Evolutionary conservation across 2,113 vertebrate species (phyloP).

Genomic region (Ardeotis arabs): DNA sequence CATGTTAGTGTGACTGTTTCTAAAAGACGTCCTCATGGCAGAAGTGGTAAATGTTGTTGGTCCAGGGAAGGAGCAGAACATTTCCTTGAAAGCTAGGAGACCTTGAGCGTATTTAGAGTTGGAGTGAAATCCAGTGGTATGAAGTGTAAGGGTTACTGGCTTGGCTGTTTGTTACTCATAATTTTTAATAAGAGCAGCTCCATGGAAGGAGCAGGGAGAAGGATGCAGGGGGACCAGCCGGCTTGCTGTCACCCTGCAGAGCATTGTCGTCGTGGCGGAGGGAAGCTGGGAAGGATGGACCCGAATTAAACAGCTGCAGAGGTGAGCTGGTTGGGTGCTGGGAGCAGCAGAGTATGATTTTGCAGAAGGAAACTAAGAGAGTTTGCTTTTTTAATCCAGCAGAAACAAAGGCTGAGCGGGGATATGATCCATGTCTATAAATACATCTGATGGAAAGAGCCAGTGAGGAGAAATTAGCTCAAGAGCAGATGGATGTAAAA

Average conservation of each 20-base stretch:
- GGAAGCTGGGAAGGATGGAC: neutral
- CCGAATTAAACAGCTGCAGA: neutral
- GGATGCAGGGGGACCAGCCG: neutral
- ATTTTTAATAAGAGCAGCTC: neutral
- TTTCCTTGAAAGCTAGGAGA: neutral
- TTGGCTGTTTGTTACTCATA: neutral
- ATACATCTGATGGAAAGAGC: neutral
- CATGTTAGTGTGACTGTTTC: neutral
- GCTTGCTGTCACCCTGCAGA: neutral
- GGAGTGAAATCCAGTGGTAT: neutral
- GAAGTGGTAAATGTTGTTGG: neutral
- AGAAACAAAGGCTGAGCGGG: neutral
- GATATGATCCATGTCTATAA: neutral
- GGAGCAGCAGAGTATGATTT: neutral
- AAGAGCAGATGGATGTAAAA: neutral
- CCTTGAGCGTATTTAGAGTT: neutral
- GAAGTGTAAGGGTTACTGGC: neutral
- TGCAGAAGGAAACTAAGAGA: neutral
- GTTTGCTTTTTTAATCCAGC: neutral
- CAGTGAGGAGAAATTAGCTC: neutral
- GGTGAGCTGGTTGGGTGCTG: neutral
- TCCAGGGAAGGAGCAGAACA: neutral
- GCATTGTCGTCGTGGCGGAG: neutral
- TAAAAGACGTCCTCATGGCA: fast-evolving
- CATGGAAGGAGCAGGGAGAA: neutral